Percentiles rank a stretch among this genome's conserved stretches.
Evolutionary conservation across 2,113 vertebrate species (phyloP).

Genomic region (Geococcyx californianus): DNA sequence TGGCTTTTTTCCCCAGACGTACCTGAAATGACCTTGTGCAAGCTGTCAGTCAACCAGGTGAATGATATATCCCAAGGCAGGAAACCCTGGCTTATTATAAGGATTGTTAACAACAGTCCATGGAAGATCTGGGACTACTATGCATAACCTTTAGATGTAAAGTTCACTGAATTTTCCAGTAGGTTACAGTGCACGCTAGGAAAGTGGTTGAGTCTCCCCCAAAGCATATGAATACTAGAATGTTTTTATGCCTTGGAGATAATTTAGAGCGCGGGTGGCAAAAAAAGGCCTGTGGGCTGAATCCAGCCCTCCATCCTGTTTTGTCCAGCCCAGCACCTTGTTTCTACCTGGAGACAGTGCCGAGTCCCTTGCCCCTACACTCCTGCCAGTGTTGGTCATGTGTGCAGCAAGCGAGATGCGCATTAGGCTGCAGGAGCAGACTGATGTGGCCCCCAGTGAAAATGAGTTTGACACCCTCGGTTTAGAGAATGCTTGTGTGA

Average conservation of each 20-base stretch:
- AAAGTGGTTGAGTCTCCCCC: neutral
- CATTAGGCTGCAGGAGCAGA: too few species aligned
- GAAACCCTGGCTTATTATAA: neutral
- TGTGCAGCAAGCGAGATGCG: too few species aligned
- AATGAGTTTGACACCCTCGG: too few species aligned
- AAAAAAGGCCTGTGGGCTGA: too few species aligned
- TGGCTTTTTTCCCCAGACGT: neutral
- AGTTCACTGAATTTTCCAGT: neutral
- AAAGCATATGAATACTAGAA: neutral
- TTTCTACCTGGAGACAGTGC: too few species aligned
- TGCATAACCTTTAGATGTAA: accelerated
- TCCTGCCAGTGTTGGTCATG: too few species aligned
- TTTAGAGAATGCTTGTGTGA: neutral
- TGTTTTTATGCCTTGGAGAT: neutral
- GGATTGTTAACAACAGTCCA: accelerated
- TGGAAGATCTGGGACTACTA: accelerated
- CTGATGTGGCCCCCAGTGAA: too few species aligned
- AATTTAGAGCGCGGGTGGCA: neutral
- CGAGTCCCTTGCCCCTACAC: too few species aligned
- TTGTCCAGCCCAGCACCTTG: too few species aligned
- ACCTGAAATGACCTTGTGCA: neutral
- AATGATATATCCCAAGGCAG: neutral
- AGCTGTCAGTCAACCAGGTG: neutral
- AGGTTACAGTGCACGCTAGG: neutral
- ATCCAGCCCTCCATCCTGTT: too few species aligned